Percentiles rank a stretch among this genome's conserved stretches.
Evolutionary conservation across 92 coral and sea anemone genomes (phyloP).

Genomic region (Epizoanthus scotinus): DNA sequence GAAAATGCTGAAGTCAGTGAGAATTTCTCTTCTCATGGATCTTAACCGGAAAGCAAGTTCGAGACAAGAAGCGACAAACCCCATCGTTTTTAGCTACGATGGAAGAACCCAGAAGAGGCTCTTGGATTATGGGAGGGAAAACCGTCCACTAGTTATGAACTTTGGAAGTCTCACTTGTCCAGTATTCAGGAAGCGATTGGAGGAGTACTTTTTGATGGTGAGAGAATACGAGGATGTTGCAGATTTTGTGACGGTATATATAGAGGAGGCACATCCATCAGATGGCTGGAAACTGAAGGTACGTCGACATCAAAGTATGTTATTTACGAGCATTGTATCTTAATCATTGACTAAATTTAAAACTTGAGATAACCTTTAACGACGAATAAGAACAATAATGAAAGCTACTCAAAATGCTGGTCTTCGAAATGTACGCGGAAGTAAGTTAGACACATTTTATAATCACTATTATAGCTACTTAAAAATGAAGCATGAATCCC

Average conservation of each 20-base stretch:
- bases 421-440: too few relatives aligned
- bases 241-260: constrained; percentile 47
- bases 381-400: too few relatives aligned
- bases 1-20: constrained; percentile 41
- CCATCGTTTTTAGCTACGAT: constrained; percentile 32
- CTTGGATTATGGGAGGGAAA: constrained; percentile 31
- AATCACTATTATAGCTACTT: too few relatives aligned
- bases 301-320: not conserved
- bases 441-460: too few relatives aligned
- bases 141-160: constrained; percentile 36
- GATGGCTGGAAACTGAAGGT: constrained; percentile 58
- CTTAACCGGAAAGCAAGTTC: constrained; percentile 19
- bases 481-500: too few relatives aligned
- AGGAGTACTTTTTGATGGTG: constrained; percentile 21
- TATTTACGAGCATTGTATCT: too few relatives aligned
- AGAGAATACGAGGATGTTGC: constrained; percentile 38
- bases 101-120: constrained; percentile 33
- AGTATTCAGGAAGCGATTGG: constrained; percentile 30
- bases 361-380: too few relatives aligned
- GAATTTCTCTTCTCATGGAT: constrained; percentile 38
- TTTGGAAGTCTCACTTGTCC: constrained; percentile 54
- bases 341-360: too few relatives aligned
- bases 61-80: constrained; percentile 37
- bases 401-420: too few relatives aligned
- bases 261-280: constrained; percentile 49